These are phyloP conservation scores for Apteryx mantelli DNA, from an alignment of 2,113 vertebrate genomes.

Conservation along the genomic window DNA sequence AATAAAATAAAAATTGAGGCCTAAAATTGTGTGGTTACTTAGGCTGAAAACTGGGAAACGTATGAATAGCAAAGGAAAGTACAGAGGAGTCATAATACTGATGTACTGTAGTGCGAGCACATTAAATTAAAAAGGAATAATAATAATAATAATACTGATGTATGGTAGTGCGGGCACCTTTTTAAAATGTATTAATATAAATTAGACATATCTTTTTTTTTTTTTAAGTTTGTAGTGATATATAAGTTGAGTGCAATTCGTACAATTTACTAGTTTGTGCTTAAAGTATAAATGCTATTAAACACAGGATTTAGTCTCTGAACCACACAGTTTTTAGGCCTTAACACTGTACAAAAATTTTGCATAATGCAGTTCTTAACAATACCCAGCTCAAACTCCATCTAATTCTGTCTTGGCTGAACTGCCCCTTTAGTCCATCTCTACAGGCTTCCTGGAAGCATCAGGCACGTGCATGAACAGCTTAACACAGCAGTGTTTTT, in stretches of 20 bases:
- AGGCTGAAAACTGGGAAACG: conserved; percentile 86
- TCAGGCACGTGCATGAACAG: conserved; percentile 99
- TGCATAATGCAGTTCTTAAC: conserved; percentile 99
- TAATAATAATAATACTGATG: conserved; percentile 85
- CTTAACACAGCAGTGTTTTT: conserved; percentile 94
- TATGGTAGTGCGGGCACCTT: conserved; percentile 91
- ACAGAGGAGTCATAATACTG: conserved; percentile 88
- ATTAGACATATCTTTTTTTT: conserved; percentile 96
- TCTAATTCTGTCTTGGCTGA: conserved; percentile 86
- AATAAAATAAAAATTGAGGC: conserved; percentile 88
- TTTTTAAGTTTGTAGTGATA: conserved; percentile 99
- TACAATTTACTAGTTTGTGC: conserved; percentile 99
- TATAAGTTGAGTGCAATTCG: conserved; percentile 99
- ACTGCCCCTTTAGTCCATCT: conserved; percentile 87
- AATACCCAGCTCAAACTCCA: conserved; percentile 89
- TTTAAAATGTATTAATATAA: conserved; percentile 99
- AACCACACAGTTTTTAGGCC: conserved; percentile 99
- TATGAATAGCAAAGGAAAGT: conserved; percentile 88
- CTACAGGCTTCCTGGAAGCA: conserved; percentile 96
- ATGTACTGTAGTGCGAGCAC: conserved; percentile 93
- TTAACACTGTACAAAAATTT: conserved; percentile 99
- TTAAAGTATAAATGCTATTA: conserved; percentile 99
- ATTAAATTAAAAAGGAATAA: conserved; percentile 86
- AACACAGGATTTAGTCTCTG: conserved; percentile 99
- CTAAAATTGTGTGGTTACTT: conserved; percentile 97